Conservation (phyloP, 2,888 invertebrate species). For the Mythimna albipuncta region DNA sequence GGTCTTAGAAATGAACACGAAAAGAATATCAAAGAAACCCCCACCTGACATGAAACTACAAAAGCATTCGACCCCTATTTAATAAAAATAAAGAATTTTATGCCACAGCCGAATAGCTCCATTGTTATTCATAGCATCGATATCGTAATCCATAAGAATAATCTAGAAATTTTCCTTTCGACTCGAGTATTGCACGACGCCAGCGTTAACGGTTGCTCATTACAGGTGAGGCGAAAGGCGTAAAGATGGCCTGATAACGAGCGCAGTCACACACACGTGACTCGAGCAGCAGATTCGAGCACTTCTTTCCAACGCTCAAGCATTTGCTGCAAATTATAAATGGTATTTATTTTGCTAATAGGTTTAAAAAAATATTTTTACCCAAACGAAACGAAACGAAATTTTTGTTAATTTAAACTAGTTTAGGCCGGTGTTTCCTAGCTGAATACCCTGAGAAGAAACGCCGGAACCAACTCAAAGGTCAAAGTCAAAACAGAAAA, state of each 20-base stretch:
- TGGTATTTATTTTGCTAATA: too few species aligned
- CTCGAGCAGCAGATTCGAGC: slow-evolving; percentile 43
- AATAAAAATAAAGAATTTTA: slow-evolving; percentile 54
- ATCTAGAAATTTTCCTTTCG: slow-evolving; percentile 62
- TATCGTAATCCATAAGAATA: slow-evolving; percentile 57
- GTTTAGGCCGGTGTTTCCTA: too few species aligned
- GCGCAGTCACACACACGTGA: slow-evolving; percentile 60
- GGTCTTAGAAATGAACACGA: slow-evolving; percentile 30
- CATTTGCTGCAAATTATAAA: slow-evolving; percentile 9
- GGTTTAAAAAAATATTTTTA: too few species aligned
- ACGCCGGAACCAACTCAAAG: too few species aligned
- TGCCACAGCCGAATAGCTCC: slow-evolving; percentile 30
- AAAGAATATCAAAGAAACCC: slow-evolving; percentile 49
- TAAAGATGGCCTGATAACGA: slow-evolving; percentile 70
- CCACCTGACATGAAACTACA: slow-evolving; percentile 41
- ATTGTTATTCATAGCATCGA: slow-evolving; percentile 57
- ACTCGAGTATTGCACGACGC: slow-evolving; percentile 57
- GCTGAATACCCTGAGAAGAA: too few species aligned
- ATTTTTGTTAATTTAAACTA: too few species aligned
- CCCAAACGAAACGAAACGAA: too few species aligned
- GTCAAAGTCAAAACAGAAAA: too few species aligned
- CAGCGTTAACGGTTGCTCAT: slow-evolving; percentile 59
- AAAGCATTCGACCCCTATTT: slow-evolving; percentile 49
- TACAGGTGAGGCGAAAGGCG: slow-evolving; percentile 62
- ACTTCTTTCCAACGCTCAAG: slow-evolving; percentile 14